Evolutionary conservation across 2,113 vertebrate species (phyloP), one percentile per base, ranked within the genome.

Genomic region (Colossoma macropomum): DNA sequence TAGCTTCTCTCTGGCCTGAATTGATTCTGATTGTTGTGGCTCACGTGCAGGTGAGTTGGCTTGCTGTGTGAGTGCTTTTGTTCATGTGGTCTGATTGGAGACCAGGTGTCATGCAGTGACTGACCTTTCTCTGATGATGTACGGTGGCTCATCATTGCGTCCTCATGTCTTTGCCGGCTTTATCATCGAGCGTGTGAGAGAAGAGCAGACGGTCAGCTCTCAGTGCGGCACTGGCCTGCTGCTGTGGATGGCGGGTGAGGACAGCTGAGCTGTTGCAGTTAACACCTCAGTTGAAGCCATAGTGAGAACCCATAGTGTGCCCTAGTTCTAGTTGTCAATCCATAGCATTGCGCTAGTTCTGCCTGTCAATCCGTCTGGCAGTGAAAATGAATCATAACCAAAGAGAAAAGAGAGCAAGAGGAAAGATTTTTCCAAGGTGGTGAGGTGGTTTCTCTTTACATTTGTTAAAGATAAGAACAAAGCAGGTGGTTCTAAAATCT

Each of bases 71-170:
- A 56, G 28, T 32, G 54, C 30, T 65, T 45, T 52, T 63, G 17
- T 75, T 75, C 28, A 16, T 16, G 21, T 19, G 15, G 38, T 74
- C 56, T 65, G 80, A 75, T 81, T 81, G 80, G 28, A 38, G 48
- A 75, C 62, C 25, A 60, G 34, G 19, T 63, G 21, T 23, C 21
- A 17, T 21, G 28, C n/a, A 65, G 79, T 21, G 8, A 34, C 59
- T 73, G 79, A 73, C 79, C 79, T 81, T 81, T 81, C 27, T 30
- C 56, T 63, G 69, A 81, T 65, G 69, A 80, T n/a, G 23, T 56
- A 4, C 4, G 13, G 23, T 81, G 16, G 23, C 60, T 77, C 16
- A 75, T 75, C n/a, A 56, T 27, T 54, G 50, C 32, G 32, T 34
- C 2, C 50, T 23, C 1, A 9, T 6, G 30, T 4, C 7, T 12